Conservation (phyloP, 2,888 invertebrate species). For the Hartigia nigra region DNA sequence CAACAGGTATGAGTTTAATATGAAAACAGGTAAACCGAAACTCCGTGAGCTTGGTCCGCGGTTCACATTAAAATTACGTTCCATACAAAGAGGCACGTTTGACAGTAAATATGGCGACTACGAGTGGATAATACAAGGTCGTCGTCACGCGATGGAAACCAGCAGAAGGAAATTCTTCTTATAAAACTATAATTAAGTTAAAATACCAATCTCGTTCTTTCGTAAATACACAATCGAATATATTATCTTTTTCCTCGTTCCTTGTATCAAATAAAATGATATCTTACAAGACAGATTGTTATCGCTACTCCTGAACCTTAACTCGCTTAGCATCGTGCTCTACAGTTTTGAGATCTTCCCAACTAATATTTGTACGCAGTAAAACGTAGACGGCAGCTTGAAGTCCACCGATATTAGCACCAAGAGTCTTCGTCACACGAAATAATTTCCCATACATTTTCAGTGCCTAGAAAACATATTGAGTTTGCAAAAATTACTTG, state of each 20-base stretch:
- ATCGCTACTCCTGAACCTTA: neutral
- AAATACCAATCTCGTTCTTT: neutral
- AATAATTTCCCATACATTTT: conserved; percentile 42
- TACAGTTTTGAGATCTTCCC: neutral
- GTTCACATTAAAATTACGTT: conserved; percentile 92
- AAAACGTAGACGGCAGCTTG: conserved; percentile 54
- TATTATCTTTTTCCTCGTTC: neutral
- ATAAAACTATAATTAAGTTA: conserved; percentile 63
- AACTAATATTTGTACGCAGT: conserved; percentile 28
- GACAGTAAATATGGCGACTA: conserved; percentile 97
- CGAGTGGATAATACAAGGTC: conserved; percentile 92
- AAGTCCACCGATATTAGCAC: conserved; percentile 53
- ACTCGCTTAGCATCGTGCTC: neutral
- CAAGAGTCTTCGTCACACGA: conserved; percentile 45
- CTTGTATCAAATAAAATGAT: neutral
- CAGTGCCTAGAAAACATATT: conserved; percentile 39
- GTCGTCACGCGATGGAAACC: conserved; percentile 94
- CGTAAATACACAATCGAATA: neutral
- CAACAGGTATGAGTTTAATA: conserved; percentile 86
- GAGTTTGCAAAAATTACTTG: neutral
- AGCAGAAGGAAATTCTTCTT: conserved; percentile 93
- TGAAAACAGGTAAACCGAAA: conserved; percentile 78
- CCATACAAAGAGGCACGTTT: conserved; percentile 96
- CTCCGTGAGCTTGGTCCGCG: conserved; percentile 96
- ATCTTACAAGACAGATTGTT: neutral